Base-by-base conservation (phyloP, 2,888 invertebrate genomes). In the Plagiodera versicolora region DNA sequence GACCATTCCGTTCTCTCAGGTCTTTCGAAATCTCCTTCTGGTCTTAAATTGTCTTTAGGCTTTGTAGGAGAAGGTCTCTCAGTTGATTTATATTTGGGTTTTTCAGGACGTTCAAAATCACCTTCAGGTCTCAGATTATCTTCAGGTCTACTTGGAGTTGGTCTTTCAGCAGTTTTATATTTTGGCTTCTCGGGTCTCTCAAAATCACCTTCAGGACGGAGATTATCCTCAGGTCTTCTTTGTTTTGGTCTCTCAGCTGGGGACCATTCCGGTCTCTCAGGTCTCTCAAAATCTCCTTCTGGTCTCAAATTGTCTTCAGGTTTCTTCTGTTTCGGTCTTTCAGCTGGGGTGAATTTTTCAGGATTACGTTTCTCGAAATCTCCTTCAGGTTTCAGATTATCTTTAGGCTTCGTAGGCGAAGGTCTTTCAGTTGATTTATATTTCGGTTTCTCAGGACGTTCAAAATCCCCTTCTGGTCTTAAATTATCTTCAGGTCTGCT, bases 141-240 rank as follows among this genome's bases (percentile, higher is more conserved):
- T 30, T 78, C 66, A 3, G 60, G 81, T 54, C 74, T 76, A 17
- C 70, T 74, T 2, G 65, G 72, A 35, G 67, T 66, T 2, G 74
- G 73, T 53, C 76, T 64, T 68, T 85, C 84, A 28, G 80, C 83
- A 1, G 80, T 80, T 1, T 68, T 70, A 75, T 77, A 83, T 55
- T 72, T 64, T 0, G 74, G 70, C 64, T 67, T 84, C 83, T 79
- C 77, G 0, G 82, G 84, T 6, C 79, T 74, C 61, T 80, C 74
- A 66, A 86, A 85, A 0, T 85, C 83, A 0, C 87, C 86, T 70
- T 85, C 86, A 0, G 83, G 83, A 45, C 75, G 75, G 0, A 87
- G 70, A 70, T 88, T 88, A 65, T 88, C 87, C 14, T 79, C 73
- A 0, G 81, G 84, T 80, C 80, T 35, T 81, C 79, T 63, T 69